Evolutionary conservation across 2,888 invertebrate genomes (phyloP).

Genomic region (Colletes collaris): DNA sequence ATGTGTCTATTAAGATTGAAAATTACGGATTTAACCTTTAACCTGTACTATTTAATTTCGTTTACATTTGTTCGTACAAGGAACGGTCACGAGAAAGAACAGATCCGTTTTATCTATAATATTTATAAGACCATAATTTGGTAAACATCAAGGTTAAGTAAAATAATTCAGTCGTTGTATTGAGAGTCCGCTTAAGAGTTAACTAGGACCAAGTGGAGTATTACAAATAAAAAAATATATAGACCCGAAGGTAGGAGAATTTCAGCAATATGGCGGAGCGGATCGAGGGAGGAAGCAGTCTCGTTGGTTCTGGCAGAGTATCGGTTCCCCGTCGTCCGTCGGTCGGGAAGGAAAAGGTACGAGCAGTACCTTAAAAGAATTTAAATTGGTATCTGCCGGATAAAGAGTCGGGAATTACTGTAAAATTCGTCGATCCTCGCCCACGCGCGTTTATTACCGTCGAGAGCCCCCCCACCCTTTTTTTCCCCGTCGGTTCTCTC

Average conservation of each 20-base stretch:
- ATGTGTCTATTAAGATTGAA: too few species aligned
- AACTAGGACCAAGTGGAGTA: too few species aligned
- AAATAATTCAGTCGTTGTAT: too few species aligned
- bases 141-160: too few species aligned
- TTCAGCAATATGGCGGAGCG: not conserved
- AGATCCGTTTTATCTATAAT: too few species aligned
- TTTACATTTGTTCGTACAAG: too few species aligned
- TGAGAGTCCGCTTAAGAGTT: too few species aligned
- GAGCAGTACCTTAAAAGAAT: conserved; percentile 73
- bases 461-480: conserved; percentile 44
- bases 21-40: too few species aligned
- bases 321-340: conserved; percentile 11
- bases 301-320: conserved; percentile 24
- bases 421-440: conserved; percentile 76
- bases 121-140: too few species aligned
- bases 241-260: not conserved
- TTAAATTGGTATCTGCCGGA: conserved; percentile 75
- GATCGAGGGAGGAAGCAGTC: not conserved
- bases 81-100: too few species aligned
- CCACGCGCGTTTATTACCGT: conserved; percentile 77
- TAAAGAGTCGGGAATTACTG: conserved; percentile 74
- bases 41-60: too few species aligned
- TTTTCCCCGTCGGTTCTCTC: conserved; percentile 21
- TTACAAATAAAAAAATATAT: too few species aligned
- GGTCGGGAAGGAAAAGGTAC: conserved; percentile 29